phyloP scores from a whole-genome alignment of 2,888 invertebrate genomes.

The Coelinius sp. region DNA sequence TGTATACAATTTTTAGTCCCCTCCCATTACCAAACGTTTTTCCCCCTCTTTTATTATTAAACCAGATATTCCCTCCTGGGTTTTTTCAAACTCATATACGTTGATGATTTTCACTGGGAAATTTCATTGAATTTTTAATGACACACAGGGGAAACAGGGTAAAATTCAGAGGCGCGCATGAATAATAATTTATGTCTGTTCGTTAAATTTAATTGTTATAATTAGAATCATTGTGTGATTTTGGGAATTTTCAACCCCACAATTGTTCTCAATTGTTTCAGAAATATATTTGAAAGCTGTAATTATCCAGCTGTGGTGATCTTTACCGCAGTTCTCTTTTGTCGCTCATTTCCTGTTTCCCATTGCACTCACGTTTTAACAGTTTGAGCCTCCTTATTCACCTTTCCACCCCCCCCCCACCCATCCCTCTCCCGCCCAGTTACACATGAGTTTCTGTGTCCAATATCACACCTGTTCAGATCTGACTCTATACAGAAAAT shows the following conservation, averaged over 20 bases:
- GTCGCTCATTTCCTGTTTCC: slow-evolving; percentile 25
- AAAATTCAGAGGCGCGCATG: background rate
- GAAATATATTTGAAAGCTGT: background rate
- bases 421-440: background rate
- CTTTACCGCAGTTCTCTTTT: slow-evolving; percentile 25
- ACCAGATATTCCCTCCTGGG: background rate
- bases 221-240: slow-evolving; percentile 6
- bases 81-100: slow-evolving; percentile 18
- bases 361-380: slow-evolving; percentile 19
- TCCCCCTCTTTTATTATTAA: slow-evolving; percentile 14
- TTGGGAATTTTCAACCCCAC: background rate
- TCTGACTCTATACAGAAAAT: background rate
- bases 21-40: background rate
- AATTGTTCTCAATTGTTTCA: slow-evolving; percentile 12
- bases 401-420: background rate
- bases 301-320: slow-evolving; percentile 14
- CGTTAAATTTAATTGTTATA: slow-evolving; percentile 9
- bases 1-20: background rate
- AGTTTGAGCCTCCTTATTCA: background rate
- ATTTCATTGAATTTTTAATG: background rate
- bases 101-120: background rate
- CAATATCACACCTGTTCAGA: slow-evolving; percentile 12
- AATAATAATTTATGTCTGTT: slow-evolving; percentile 1
- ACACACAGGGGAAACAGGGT: background rate
- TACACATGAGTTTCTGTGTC: slow-evolving; percentile 9